These are phyloP conservation scores for Pelosia muscerda DNA, from an alignment of 2,888 invertebrate genomes.

Conservation along the genomic window DNA sequence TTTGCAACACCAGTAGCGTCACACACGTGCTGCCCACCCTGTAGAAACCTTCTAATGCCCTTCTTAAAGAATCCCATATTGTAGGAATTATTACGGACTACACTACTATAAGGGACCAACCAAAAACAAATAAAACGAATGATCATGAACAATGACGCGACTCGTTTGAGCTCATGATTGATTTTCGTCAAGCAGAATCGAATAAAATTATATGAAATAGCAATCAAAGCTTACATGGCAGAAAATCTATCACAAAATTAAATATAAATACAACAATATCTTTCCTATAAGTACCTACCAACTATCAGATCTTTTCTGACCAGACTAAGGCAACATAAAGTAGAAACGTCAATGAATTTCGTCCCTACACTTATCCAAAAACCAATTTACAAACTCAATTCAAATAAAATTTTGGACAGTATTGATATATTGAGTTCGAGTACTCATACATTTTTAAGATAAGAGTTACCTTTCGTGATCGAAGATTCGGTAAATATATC, in stretches of 20 bases:
- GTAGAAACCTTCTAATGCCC: too few relatives aligned
- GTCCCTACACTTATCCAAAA: constrained; percentile 9
- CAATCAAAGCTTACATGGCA: too few relatives aligned
- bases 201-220: too few relatives aligned
- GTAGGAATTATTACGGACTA: too few relatives aligned
- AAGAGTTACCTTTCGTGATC: constrained; percentile 34
- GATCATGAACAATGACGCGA: too few relatives aligned
- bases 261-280: not conserved
- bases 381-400: constrained; percentile 22
- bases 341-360: not conserved
- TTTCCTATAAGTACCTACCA: not conserved
- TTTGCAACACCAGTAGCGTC: too few relatives aligned
- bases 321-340: not conserved
- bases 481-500: constrained; percentile 38
- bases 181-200: too few relatives aligned
- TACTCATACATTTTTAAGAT: constrained; percentile 41
- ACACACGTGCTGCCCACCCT: too few relatives aligned
- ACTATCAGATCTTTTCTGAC: not conserved
- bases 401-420: constrained; percentile 26
- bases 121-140: too few relatives aligned
- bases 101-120: too few relatives aligned
- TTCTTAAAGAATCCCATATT: too few relatives aligned
- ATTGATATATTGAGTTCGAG: constrained; percentile 24
- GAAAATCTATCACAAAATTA: not conserved
- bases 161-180: too few relatives aligned